Conservation (phyloP, 2,888 invertebrate genomes). For the Panzeria rudis region DNA sequence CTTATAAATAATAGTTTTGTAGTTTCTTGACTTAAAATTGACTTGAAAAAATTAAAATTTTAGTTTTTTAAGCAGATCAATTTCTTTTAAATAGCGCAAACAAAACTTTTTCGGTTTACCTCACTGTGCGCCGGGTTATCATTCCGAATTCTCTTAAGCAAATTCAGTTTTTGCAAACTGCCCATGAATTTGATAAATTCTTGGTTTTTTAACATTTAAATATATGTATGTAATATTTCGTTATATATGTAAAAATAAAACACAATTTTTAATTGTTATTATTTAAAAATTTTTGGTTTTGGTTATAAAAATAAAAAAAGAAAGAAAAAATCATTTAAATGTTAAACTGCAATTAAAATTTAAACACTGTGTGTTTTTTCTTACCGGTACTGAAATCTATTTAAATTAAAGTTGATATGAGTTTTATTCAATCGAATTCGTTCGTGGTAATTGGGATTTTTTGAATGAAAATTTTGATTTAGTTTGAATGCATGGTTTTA, state of each 20-base stretch:
- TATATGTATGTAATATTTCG: neutral
- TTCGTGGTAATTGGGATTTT: constrained; percentile 40
- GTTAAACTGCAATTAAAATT: constrained; percentile 60
- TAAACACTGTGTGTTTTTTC: constrained; percentile 69
- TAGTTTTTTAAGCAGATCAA: too few relatives aligned
- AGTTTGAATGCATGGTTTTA: constrained; percentile 35
- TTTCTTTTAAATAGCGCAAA: too few relatives aligned
- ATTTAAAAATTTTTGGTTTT: constrained; percentile 76
- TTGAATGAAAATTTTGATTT: constrained; percentile 46
- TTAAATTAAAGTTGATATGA: constrained; percentile 72
- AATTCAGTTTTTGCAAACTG: too few relatives aligned
- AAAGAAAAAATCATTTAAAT: constrained; percentile 58
- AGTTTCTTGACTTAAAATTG: too few relatives aligned
- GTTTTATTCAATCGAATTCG: constrained; percentile 56
- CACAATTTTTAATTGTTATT: constrained; percentile 64
- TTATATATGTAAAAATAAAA: constrained; percentile 42
- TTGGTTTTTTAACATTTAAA: too few relatives aligned
- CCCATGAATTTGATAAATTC: too few relatives aligned
- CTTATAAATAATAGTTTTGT: too few relatives aligned
- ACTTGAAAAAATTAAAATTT: too few relatives aligned
- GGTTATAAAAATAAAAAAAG: constrained; percentile 36
- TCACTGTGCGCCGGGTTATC: too few relatives aligned
- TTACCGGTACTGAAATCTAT: constrained; percentile 82
- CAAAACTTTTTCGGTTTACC: too few relatives aligned
- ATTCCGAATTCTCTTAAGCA: too few relatives aligned